Evolutionary conservation across 2,797 vertebrate species (phyloP), one percentile per base, ranked within the genome.

Genomic region (Miichthys miiuy): DNA sequence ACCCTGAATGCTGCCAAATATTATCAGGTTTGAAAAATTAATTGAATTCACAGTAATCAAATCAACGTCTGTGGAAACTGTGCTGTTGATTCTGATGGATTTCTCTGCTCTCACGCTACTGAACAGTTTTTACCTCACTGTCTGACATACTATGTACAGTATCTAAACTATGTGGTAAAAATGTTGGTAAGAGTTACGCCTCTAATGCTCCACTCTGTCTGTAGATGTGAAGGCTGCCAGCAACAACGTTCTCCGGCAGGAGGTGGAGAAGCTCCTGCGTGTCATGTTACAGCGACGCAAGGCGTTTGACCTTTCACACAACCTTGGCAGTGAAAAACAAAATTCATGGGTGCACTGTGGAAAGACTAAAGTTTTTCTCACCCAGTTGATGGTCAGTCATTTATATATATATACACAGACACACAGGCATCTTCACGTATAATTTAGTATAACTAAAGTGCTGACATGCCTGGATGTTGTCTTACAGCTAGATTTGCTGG

Each of bases 301-400:
- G 47, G 20, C 0, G 11, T 13, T 72, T 9, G 75, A 81, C 27
- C 72, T 60, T 7, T 77, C 75, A 25, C 30, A 42, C 61, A 80
- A 64, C 7, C 21, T 30, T 4, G 83, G 88, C 72, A 76, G 56
- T 34, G 80, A 83, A 64, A 82, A 88, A 25, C 79, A 3, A 30
- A 89, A 51, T 14, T 42, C 79, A 1, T 80, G 94, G 41, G 92
- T 96, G 72, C 97, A 96, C 80, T 97, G 97, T 17, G 98, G 98
- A 60, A 96, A 87, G 82, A 99, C 97, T 54, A 99, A 98, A 94
- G 95, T 98, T 27, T 99, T 99, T 89, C 93, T 99, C 91, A 97
- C 96, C 0, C 95, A 96, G 62, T 77, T 82, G 5, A 94, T 93
- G 96, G 98, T 99, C 80, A 94, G 96, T 87, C 18, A 41, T 51